Evolutionary conservation across 2,113 vertebrate species (phyloP), one percentile per base, ranked within the genome.

Genomic region (Rhagologus leucostigma): DNA sequence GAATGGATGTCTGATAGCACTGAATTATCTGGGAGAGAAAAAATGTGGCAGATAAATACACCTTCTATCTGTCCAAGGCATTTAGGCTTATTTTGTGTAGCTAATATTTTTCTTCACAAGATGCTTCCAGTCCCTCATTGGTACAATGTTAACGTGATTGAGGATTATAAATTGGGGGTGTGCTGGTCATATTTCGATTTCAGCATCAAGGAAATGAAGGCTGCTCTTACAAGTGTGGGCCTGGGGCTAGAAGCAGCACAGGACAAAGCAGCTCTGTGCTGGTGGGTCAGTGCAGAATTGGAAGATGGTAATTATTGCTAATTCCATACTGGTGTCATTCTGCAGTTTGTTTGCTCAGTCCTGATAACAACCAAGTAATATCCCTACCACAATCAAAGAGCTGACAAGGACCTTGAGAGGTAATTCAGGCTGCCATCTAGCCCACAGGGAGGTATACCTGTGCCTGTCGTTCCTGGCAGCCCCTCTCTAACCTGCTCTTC

Each of bases 41-140:
- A 69, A 89, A n/a, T 55, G 44, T 90, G 79, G 53, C 47, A 96
- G 93, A 93, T 87, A 95, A 84, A 93, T 74, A 68, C 21, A 92
- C 53, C 77, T 96, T 88, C 63, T 84, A 13, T 59, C 37, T 95
- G 57, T 86, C 77, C 32, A 69, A 90, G 16, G 41, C 68, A 80
- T 88, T 96, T 76, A 69, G 42, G 42, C 62, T 82, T 87, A 80
- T 85, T 97, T 94, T 92, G 50, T 50, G 80, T 89, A 74, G 42
- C 49, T 94, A 17, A 68, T 59, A 47, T 91, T 78, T 78, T 39
- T 53, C 59, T 91, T 94, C 68, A 55, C 26, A 82, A 68, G 90
- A 60, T 89, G 29, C 44, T 79, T 76, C 53, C 88, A 7, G 33
- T 83, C 57, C n/a, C 39, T 92, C 53, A 32, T 17, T 55, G 55